Evolutionary conservation across 2,888 invertebrate genomes (phyloP).

Genomic region (Ceraclea dissimilis): DNA sequence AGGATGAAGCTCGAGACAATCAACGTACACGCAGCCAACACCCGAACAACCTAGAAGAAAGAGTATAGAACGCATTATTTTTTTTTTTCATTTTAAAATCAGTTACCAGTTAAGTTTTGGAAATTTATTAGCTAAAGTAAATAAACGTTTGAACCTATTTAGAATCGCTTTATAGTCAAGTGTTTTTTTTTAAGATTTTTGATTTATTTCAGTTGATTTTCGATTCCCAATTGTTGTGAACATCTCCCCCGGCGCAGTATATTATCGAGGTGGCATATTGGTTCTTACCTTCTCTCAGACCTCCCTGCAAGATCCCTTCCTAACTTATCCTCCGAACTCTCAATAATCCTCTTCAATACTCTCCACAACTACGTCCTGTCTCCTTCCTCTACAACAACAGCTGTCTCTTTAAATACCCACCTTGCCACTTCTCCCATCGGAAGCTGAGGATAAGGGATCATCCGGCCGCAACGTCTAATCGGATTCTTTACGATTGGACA

Average conservation of each 20-base stretch:
- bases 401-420: too few species aligned
- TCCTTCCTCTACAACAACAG: too few species aligned
- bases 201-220: not conserved
- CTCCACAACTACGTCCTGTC: not conserved
- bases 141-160: too few species aligned
- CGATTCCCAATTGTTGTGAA: not conserved
- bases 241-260: not conserved
- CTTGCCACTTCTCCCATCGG: not conserved
- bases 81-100: too few species aligned
- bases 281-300: not conserved
- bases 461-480: constrained; percentile 1
- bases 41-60: too few species aligned
- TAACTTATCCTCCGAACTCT: not conserved
- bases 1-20: too few species aligned
- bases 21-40: too few species aligned
- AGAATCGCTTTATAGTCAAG: too few species aligned
- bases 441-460: not conserved
- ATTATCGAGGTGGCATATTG: not conserved
- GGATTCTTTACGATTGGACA: constrained; percentile 5
- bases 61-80: too few species aligned
- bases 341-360: not conserved
- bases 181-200: not conserved
- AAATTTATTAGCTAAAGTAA: too few species aligned
- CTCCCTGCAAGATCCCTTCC: not conserved
- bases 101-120: too few species aligned